Conservation (phyloP, 2,113 vertebrate species). For the Aldabrachelys gigantea region DNA sequence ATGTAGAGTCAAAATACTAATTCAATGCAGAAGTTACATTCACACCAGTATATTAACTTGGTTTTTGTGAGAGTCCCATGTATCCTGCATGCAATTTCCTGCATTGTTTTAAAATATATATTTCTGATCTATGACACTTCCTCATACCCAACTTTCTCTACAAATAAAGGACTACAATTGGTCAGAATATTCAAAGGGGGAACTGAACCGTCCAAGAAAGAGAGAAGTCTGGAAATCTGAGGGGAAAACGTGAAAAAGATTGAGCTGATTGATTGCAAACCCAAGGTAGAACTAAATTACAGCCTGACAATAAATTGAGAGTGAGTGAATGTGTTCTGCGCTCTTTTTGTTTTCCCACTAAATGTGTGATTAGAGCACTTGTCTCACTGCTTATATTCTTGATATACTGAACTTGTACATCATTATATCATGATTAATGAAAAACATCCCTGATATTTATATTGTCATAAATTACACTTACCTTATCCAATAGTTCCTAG, state of each 20-base stretch:
- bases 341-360: not conserved
- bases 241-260: not conserved
- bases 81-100: not conserved
- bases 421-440: not conserved
- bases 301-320: not conserved
- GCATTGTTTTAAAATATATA: not conserved
- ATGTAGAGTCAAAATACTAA: not conserved
- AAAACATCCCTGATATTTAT: not conserved
- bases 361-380: not conserved
- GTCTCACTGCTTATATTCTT: not conserved
- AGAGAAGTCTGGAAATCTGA: not conserved
- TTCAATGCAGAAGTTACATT: not conserved
- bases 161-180: not conserved
- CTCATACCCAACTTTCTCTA: not conserved
- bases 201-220: not conserved
- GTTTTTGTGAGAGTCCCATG: not conserved
- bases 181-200: not conserved
- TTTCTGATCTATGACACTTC: not conserved
- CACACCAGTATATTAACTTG: not conserved
- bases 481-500: constrained; percentile 83
- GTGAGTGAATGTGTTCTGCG: not conserved
- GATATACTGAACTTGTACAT: not conserved
- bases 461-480: constrained; percentile 57
- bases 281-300: not conserved
- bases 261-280: not conserved